Conservation (phyloP, 2,113 vertebrate genomes). For the Sebastes fasciatus region DNA sequence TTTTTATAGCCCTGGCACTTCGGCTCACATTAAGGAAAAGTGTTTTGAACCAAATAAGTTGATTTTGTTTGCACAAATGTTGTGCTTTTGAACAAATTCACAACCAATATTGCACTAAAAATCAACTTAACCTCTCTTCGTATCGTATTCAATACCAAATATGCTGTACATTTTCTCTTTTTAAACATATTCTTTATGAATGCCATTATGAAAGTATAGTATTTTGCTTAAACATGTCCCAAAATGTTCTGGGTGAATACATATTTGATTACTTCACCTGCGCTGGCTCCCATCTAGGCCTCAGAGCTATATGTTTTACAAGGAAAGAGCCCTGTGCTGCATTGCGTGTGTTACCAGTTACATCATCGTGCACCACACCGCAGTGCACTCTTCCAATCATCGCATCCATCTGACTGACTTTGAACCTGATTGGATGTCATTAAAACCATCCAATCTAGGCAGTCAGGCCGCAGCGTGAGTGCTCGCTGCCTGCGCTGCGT, state of each 20-base stretch:
- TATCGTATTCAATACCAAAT: not conserved
- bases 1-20: not conserved
- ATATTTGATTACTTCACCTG: not conserved
- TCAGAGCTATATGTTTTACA: not conserved
- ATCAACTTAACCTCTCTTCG: not conserved
- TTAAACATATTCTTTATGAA: not conserved
- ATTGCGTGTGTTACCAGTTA: constrained; percentile 21
- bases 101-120: not conserved
- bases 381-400: constrained; percentile 39
- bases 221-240: not conserved
- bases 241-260: not conserved
- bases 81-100: not conserved
- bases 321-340: not conserved
- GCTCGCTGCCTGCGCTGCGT: constrained; percentile 10
- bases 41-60: not conserved
- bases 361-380: constrained; percentile 38
- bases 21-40: not conserved
- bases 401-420: constrained; percentile 42
- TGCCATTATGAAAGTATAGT: not conserved
- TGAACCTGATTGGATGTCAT: constrained; percentile 60
- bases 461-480: constrained; percentile 35
- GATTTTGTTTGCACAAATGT: not conserved
- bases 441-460: constrained; percentile 50
- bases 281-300: not conserved
- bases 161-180: not conserved